phyloP scores from a whole-genome alignment of 2,888 invertebrate genomes.

The Xestoiulus laeticollis region DNA sequence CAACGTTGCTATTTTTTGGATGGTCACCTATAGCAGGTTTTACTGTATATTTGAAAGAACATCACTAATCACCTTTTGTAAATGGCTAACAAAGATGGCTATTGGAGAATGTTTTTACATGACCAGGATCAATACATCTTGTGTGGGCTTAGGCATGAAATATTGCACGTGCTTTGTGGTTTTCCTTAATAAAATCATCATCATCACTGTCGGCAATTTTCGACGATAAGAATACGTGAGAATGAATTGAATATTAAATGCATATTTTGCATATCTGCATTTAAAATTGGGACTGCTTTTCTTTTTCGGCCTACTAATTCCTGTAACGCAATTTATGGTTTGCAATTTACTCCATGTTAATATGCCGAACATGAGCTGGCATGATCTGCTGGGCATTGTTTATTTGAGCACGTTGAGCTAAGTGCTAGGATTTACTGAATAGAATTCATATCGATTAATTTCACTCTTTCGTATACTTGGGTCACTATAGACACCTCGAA shows the following conservation, averaged over 20 bases:
- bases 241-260: constrained; percentile 15
- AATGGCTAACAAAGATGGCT: neutral
- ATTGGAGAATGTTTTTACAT: neutral
- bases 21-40: too few relatives aligned
- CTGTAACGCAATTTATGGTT: constrained; percentile 8
- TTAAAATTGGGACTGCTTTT: neutral
- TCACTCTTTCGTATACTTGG: neutral
- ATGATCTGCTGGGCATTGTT: neutral
- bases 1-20: too few relatives aligned
- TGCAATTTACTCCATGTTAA: neutral
- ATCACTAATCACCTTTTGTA: neutral
- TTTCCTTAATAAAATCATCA: neutral
- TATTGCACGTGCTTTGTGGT: neutral
- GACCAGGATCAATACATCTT: neutral
- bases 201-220: constrained; percentile 5
- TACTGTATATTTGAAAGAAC: too few relatives aligned
- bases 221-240: neutral
- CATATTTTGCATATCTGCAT: constrained; percentile 23
- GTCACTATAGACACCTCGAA: neutral
- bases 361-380: neutral
- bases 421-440: constrained; percentile 4
- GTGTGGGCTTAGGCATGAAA: neutral
- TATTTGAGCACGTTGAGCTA: neutral
- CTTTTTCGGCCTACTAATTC: neutral
- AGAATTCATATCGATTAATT: neutral